These are phyloP conservation scores for Hyposoter dolosus DNA, from an alignment of 2,888 invertebrate genomes.

Conservation along the genomic window DNA sequence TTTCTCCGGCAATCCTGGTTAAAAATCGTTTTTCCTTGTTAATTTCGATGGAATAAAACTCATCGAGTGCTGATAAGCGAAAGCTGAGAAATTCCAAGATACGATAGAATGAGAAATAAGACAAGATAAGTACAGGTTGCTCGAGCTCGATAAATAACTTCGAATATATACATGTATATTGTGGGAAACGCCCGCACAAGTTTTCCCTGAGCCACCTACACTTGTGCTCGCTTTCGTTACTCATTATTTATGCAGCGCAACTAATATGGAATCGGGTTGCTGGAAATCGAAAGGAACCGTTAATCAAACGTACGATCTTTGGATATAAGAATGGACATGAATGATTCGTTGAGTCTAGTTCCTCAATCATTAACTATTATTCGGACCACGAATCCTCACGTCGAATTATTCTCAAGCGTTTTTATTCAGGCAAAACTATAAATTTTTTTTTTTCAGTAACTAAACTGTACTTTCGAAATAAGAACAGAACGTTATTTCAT, in stretches of 20 bases:
- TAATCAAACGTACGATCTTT: conserved; percentile 29
- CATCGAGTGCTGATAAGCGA: conserved; percentile 37
- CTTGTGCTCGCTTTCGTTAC: conserved; percentile 41
- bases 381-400: not conserved
- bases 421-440: too few species aligned
- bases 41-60: conserved; percentile 13
- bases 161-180: not conserved
- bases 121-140: conserved; percentile 46
- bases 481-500: too few species aligned
- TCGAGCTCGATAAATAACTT: conserved; percentile 15
- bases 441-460: too few species aligned
- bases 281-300: conserved; percentile 55
- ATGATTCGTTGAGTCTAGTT: conserved; percentile 7
- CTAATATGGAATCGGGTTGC: conserved; percentile 37
- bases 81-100: conserved; percentile 53
- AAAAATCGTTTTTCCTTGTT: conserved; percentile 9
- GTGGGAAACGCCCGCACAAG: conserved; percentile 40
- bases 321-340: not conserved
- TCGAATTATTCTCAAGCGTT: not conserved
- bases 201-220: conserved; percentile 53
- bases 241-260: conserved; percentile 33
- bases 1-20: conserved; percentile 1
- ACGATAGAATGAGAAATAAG: conserved; percentile 37
- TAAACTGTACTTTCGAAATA: too few species aligned
- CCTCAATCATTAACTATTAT: not conserved